A percentile compares a stretch with the other conserved stretches of the same genome.
phyloP scores from a whole-genome alignment of 2,113 vertebrate genomes.

The Notarius lentiginosus region DNA sequence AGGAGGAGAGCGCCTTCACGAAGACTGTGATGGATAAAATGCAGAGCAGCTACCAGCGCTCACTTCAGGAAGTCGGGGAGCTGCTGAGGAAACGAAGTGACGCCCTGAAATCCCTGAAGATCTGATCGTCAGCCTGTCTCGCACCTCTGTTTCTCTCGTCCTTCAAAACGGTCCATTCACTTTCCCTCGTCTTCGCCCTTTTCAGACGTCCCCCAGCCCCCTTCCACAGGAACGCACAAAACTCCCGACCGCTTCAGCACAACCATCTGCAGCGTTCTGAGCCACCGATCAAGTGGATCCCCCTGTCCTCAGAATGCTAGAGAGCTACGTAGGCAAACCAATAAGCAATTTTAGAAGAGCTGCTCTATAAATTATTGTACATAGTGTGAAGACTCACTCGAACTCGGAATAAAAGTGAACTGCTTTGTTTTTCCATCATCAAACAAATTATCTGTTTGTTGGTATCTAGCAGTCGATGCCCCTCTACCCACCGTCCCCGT shows the following conservation, averaged over 20 bases:
- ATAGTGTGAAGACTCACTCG: constrained; percentile 74
- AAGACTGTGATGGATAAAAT: constrained; percentile 90
- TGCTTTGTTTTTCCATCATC: constrained; percentile 67
- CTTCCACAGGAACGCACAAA: constrained; percentile 45
- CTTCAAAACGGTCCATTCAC: constrained; percentile 18
- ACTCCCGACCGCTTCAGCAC: constrained; percentile 70
- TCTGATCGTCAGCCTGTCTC: constrained; percentile 69
- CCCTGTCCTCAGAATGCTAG: constrained; percentile 20
- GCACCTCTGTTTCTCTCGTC: neutral
- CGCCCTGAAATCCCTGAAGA: constrained; percentile 89
- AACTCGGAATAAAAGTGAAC: constrained; percentile 74
- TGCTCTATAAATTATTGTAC: constrained; percentile 90
- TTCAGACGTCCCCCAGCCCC: neutral
- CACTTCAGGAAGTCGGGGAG: constrained; percentile 91
- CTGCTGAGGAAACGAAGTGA: constrained; percentile 93
- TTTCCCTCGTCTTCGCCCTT: constrained; percentile 16
- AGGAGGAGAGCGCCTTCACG: constrained; percentile 87
- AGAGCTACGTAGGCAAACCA: constrained; percentile 47
- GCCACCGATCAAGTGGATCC: constrained; percentile 33
- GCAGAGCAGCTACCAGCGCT: constrained; percentile 93
- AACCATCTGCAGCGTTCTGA: constrained; percentile 54
- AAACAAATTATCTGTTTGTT: constrained; percentile 29
- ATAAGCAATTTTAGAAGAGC: constrained; percentile 66
- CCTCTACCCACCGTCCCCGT: constrained; percentile 21
- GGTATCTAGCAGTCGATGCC: constrained; percentile 35